Base-by-base conservation (phyloP, 2,797 vertebrate species). In the Hippopotamyrus pictus region DNA sequence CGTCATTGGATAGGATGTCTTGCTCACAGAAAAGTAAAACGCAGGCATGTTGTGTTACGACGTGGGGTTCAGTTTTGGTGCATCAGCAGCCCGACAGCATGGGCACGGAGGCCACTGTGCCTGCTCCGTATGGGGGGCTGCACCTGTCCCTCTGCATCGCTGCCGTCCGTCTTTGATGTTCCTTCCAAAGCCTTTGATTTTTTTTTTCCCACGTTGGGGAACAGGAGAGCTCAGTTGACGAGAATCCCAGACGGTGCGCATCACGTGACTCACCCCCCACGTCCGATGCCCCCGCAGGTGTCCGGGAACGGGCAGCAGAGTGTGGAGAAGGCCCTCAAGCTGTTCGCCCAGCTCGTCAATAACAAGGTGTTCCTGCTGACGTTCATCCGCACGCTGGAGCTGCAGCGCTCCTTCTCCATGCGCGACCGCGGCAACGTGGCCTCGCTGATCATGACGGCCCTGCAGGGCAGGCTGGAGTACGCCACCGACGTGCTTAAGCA, bases 391-490 rank as follows among this genome's bases (percentile, higher is more conserved):
- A 99, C 98, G 0, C 95, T 99, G 91, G 98, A 99, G 93, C 93
- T 96, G 90, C 98, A 99, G 94, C 97, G 98, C 83, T 98, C 98
- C 87, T 99, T 99, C 95, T 99, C 98, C 93, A 99, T 99, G 98
- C 96, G 98, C 0, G 98, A 99, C 92, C 97, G 98, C 0, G 98
- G 98, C 92, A 99, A 99, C 57, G 98, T 99, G 95, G 98, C 98
- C 46, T 99, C 98, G 0, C 97, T 99, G 11, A 99, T 99, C 96
- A 99, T 99, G 98, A 99, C 98, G 0, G 98, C 96, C 11, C 96
- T 99, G 92, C 98, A 99, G 90, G 96, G 98, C 69, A 96, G 96
- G 25, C 96, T 99, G 93, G 98, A 99, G 93, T 99, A 98, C 0
- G 98, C 98, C 92, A 99, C 98, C 0, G 98, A 99, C 0, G 98